Conservation (phyloP, 2,888 invertebrate species). For the Tenthredo amoena region DNA sequence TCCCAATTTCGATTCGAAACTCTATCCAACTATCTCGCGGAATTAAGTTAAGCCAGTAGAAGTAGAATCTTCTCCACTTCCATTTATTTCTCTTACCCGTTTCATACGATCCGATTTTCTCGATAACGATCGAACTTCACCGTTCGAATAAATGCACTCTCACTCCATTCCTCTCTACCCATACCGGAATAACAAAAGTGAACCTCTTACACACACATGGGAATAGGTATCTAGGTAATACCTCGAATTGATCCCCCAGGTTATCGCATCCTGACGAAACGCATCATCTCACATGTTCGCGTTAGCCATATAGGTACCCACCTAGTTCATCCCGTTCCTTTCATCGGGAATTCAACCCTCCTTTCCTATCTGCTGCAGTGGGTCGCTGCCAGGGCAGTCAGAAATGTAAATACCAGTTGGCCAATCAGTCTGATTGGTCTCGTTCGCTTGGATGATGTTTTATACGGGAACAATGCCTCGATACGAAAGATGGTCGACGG, state of each 20-base stretch:
- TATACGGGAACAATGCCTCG: conserved; percentile 65
- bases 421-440: conserved; percentile 78
- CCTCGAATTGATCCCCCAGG: conserved; percentile 13
- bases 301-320: no score
- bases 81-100: conserved; percentile 18
- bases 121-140: conserved; percentile 33
- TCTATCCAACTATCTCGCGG: conserved; percentile 21
- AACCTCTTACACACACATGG: background rate
- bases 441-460: conserved; percentile 74
- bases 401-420: conserved; percentile 75
- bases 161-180: background rate
- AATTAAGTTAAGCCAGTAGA: conserved; percentile 34
- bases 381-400: conserved; percentile 55
- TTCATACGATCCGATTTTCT: conserved; percentile 26
- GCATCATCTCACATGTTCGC: background rate
- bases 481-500: background rate
- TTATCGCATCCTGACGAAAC: conserved; percentile 29
- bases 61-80: background rate
- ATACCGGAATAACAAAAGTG: background rate
- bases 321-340: conserved; percentile 19
- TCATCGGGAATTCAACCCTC: conserved; percentile 5
- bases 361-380: background rate
- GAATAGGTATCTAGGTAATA: conserved; percentile 21
- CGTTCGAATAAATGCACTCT: background rate
- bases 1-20: conserved; percentile 49